Evolutionary conservation across 2,113 vertebrate species (phyloP).

Genomic region (Proteles cristata): DNA sequence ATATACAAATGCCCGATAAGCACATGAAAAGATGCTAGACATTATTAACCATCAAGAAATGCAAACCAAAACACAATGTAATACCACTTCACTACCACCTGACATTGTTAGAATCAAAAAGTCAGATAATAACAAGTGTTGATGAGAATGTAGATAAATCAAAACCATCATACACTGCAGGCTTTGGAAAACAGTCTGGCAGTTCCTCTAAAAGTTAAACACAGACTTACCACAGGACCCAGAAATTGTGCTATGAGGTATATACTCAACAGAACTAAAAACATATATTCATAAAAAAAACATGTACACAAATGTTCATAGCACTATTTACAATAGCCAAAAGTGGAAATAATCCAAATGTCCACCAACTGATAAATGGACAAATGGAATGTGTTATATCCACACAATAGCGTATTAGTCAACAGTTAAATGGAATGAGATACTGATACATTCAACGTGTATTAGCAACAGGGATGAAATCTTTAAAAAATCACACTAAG

Average conservation of each 20-base stretch:
- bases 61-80: neutral
- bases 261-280: neutral
- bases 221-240: neutral
- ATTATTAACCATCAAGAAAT: neutral
- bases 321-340: neutral
- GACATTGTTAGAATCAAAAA: neutral
- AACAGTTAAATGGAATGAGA: neutral
- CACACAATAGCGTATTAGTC: neutral
- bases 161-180: neutral
- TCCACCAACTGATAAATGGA: neutral
- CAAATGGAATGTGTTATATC: neutral
- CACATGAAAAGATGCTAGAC: neutral
- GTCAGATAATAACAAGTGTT: neutral
- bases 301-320: neutral
- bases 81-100: neutral
- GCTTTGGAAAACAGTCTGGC: neutral
- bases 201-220: neutral
- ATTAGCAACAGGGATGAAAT: neutral
- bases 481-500: neutral
- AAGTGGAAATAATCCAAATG: neutral
- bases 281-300: conserved; percentile 1
- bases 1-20: neutral
- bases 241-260: neutral
- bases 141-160: neutral
- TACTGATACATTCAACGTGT: neutral